Conservation (phyloP, 92 coral and sea anemone species). For the Phenganax stokvisi region DNA sequence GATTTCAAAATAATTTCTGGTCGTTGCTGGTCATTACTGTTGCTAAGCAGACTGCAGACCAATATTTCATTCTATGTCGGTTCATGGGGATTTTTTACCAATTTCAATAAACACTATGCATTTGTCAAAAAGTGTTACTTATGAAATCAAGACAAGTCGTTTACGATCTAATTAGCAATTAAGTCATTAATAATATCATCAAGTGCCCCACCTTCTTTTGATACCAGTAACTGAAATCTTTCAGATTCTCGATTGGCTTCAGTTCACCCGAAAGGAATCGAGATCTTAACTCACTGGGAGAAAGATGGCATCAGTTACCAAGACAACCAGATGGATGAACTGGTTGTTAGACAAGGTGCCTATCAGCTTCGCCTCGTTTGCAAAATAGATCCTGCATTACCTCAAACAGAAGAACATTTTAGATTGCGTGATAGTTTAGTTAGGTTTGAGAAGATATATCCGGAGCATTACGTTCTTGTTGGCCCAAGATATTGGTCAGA, state of each 20-base stretch:
- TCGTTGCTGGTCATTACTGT: too few species aligned
- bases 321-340: constrained; percentile 19
- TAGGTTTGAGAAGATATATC: constrained; percentile 59
- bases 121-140: too few species aligned
- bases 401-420: constrained; percentile 48
- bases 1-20: too few species aligned
- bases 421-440: constrained; percentile 58
- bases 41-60: too few species aligned
- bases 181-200: background rate
- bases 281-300: constrained; percentile 30
- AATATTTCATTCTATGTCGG: too few species aligned
- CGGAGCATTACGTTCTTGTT: constrained; percentile 37
- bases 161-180: background rate
- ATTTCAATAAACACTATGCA: too few species aligned
- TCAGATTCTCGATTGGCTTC: constrained; percentile 11
- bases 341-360: constrained; percentile 18
- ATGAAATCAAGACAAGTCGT: background rate
- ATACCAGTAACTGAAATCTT: background rate
- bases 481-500: constrained; percentile 66
- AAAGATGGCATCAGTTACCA: constrained; percentile 11
- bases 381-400: constrained; percentile 70
- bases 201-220: background rate
- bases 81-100: too few species aligned
- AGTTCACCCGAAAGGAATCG: constrained; percentile 12
- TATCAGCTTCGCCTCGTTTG: constrained; percentile 60